Base-by-base conservation (phyloP, 2,113 vertebrate genomes). In the Ploceus nigricollis region DNA sequence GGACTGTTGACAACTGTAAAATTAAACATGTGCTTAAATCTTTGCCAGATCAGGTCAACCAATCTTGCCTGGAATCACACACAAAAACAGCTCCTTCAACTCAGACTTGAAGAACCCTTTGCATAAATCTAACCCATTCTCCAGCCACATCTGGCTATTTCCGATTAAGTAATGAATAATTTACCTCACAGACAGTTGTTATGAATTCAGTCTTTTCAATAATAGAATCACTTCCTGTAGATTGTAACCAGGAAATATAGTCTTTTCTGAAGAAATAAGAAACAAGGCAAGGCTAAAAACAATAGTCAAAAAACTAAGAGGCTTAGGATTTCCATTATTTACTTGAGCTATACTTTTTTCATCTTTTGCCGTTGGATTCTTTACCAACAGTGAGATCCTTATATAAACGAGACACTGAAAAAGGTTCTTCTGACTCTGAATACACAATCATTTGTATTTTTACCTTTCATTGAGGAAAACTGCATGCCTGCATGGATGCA, bases 1-100 rank as follows among this genome's bases (percentile, higher is more conserved):
- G 60, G 61, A 28, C 65, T 91, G 93, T 91, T 94, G 93, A 95
- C 82, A 96, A 87, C 53, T 48, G 48, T 78, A 65, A 94, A 94
- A 83, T 78, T 75, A 87, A 93, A 94, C 83, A 82, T 28, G 39
- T 56, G 39, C 76, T 89, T 58, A 63, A 70, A 90, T 12, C 58
- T 83, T 45, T 84, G 89, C 94, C 83, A 91, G 69, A 89, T 83
- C 82, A 89, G 39, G 60, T 76, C 58, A 58, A 82, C 56, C 7
- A 2, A 42, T 72, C 82, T 92, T 1, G 1, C 51, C 60, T 81
- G 83, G 54, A 87, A 79, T 66, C 23, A 30, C 68, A 78, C 7
- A 25, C 35, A 90, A 24, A 71, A 87, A 81, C 60, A 82, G 65
- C 44, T 91, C 56, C 83, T 89, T 84, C 66, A 44, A 56, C 31